Conservation (phyloP, 2,113 vertebrate genomes). For the Narcine bancroftii region DNA sequence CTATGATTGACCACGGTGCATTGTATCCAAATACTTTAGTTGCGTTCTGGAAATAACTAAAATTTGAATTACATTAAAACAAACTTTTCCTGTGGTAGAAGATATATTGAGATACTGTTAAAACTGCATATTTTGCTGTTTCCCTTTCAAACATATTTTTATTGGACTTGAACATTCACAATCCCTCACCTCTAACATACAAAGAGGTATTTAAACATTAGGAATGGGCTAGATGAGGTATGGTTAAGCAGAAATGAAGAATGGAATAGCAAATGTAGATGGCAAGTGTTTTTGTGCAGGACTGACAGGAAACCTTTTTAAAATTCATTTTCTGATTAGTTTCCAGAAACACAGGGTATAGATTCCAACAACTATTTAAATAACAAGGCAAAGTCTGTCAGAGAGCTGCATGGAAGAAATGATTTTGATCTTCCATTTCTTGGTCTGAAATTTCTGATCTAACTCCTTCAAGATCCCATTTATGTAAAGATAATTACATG, state of each 20-base stretch:
- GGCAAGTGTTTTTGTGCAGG: not conserved
- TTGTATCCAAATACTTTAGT: not conserved
- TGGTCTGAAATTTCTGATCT: not conserved
- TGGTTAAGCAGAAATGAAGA: not conserved
- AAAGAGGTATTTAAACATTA: not conserved
- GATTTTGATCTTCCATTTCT: not conserved
- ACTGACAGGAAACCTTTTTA: not conserved
- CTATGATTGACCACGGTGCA: not conserved
- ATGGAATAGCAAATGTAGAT: not conserved
- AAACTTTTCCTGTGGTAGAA: not conserved
- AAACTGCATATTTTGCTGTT: not conserved
- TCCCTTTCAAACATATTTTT: not conserved
- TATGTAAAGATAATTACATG: not conserved
- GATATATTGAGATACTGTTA: not conserved
- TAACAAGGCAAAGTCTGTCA: not conserved
- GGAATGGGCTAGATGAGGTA: not conserved
- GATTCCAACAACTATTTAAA: not conserved
- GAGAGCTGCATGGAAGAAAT: not conserved
- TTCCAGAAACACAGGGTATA: not conserved
- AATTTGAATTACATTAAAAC: not conserved
- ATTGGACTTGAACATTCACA: not conserved
- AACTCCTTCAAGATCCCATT: not conserved
- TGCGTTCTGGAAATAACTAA: not conserved
- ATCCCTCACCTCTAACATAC: not conserved
- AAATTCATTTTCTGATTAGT: constrained; percentile 19